Evolutionary conservation across 2,888 invertebrate species (phyloP).

Genomic region (Agrochola lota): DNA sequence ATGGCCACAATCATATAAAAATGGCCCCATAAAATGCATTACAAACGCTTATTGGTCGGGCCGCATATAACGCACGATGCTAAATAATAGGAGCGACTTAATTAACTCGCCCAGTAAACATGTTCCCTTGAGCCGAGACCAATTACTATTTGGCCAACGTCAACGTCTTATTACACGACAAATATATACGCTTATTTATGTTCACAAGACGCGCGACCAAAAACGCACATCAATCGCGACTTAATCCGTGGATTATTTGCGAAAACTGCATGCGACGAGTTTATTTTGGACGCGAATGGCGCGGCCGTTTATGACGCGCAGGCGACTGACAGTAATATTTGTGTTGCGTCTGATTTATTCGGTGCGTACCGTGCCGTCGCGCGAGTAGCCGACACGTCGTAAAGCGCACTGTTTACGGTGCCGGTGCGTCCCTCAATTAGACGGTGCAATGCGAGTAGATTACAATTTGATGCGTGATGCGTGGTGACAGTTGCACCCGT

Average conservation of each 20-base stretch:
- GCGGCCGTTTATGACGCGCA: constrained; percentile 82
- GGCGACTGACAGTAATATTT: constrained; percentile 83
- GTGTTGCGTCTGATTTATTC: constrained; percentile 85
- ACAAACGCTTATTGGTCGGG: constrained; percentile 58
- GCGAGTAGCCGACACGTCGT: constrained; percentile 74
- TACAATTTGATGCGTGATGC: constrained; percentile 68
- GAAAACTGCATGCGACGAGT: constrained; percentile 82
- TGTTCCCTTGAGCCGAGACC: constrained; percentile 74
- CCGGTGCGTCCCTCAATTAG: constrained; percentile 75
- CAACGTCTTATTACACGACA: constrained; percentile 69
- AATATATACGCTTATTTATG: constrained; percentile 82
- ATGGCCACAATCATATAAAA: constrained; percentile 49
- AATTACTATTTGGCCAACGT: constrained; percentile 77
- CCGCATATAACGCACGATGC: constrained; percentile 40
- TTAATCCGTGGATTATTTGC: constrained; percentile 84
- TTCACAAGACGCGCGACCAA: constrained; percentile 77
- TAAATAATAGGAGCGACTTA: constrained; percentile 72
- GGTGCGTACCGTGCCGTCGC: constrained; percentile 69
- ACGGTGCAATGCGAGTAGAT: constrained; percentile 66
- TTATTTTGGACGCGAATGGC: constrained; percentile 69
- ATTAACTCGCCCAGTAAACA: constrained; percentile 78
- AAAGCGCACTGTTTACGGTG: constrained; percentile 79
- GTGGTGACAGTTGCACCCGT: constrained; percentile 59
- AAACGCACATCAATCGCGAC: constrained; percentile 82
- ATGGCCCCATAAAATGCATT: constrained; percentile 58